Evolutionary conservation across 2,888 invertebrate genomes (phyloP), one percentile per base, ranked within the genome.

Genomic region (Blomia tropicalis): DNA sequence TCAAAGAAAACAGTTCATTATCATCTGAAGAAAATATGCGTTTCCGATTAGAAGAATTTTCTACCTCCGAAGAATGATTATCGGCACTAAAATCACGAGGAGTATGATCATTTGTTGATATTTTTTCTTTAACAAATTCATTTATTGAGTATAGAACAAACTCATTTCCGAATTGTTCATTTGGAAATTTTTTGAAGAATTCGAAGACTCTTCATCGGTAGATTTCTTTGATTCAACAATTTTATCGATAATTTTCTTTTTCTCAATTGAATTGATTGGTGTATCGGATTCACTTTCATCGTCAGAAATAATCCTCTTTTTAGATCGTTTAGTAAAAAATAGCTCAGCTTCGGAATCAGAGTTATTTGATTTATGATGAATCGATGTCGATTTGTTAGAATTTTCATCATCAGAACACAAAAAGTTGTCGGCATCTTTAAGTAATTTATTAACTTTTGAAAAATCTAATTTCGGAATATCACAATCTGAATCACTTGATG

Each of bases 361-460:
- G n/a, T n/a, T 47, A 47, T 47, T 36, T 36, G 36, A 17, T 63
- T 58, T 58, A 22, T n/a, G n/a, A 58, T 22, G 17, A 17, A 5
- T 63, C 56, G 0, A 31, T 44, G 7, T 63, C 51, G 25, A 32
- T 27, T 11, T 31, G 14, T 19, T 22, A 19, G 14, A 5, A 27
- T 30, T 43, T 58, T 61, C 47, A 23, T 25, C 22, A 65, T 29
- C 58, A 23, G 51, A 66, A 4, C 17, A 22, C 7, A 47, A 7
- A 7, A 47, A 27, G 7, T 47, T 47, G 22, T 47, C n/a, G 22
- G 22, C 27, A 27, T 47, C 51, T 19, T 47, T 47, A 19, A 47
- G 23, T 47, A 47, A 47, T 47, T 47, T 27, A 25, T 47, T n/a
- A 47, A 47, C 14, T 47, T 47, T 47, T 14, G 22, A 47, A 25